Evolutionary conservation across 2,113 vertebrate genomes (phyloP).

Genomic region (Formicarius rufipectus): DNA sequence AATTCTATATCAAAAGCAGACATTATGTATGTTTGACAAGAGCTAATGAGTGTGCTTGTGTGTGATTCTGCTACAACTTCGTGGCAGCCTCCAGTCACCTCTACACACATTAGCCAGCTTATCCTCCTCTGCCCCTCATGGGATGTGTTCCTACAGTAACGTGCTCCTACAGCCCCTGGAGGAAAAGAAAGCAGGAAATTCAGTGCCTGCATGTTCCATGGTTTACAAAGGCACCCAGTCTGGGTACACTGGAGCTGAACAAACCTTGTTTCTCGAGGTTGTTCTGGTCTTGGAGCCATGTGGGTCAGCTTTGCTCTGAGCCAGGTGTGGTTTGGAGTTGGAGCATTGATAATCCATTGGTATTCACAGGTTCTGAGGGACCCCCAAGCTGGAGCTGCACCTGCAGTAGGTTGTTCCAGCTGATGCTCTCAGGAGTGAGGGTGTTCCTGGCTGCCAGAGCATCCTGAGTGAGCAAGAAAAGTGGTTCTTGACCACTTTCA

Average conservation of each 20-base stretch:
- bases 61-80: not conserved
- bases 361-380: not conserved
- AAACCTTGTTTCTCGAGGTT: fast-evolving
- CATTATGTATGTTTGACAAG: not conserved
- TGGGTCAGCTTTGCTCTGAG: not conserved
- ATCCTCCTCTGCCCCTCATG: not conserved
- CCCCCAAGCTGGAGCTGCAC: not conserved
- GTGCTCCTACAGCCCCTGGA: not conserved
- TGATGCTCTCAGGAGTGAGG: not conserved
- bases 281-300: not conserved
- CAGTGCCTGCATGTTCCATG: not conserved
- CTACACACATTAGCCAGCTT: not conserved
- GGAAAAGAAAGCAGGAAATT: not conserved
- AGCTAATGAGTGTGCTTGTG: not conserved
- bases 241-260: not conserved
- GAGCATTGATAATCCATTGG: not conserved
- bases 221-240: not conserved
- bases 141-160: not conserved
- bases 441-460: not conserved
- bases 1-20: not conserved
- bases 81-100: slow-evolving; percentile 4
- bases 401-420: not conserved
- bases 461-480: not conserved
- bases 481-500: fast-evolving
- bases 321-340: not conserved